Conservation (phyloP, 1,140 invertebrate species). For the Papilio xuthus region DNA sequence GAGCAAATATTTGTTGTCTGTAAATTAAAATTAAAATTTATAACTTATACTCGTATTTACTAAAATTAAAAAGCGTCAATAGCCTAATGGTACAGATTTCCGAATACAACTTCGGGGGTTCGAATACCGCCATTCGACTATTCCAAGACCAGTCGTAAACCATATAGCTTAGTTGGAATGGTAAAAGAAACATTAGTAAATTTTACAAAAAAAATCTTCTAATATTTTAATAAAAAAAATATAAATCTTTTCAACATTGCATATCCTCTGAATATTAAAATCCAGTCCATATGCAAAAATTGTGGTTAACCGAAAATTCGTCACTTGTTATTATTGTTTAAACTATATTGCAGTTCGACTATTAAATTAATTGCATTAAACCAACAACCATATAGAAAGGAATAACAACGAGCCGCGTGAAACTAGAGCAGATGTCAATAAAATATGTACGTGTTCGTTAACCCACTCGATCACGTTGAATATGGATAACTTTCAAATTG, state of each 20-base stretch:
- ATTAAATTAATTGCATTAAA: conserved; percentile 26
- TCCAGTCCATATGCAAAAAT: background rate
- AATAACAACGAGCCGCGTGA: conserved; percentile 16
- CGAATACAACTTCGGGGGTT: too few relatives aligned
- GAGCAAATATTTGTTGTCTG: too few relatives aligned
- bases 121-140: too few relatives aligned
- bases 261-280: background rate
- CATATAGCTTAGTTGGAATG: too few relatives aligned
- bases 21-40: too few relatives aligned
- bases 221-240: background rate
- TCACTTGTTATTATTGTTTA: background rate
- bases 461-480: conserved; percentile 35
- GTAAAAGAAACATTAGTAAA: too few relatives aligned
- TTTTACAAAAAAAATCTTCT: too few relatives aligned
- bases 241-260: background rate
- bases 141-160: too few relatives aligned
- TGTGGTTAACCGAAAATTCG: background rate
- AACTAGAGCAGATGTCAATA: conserved; percentile 34
- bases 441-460: conserved; percentile 38
- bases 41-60: too few relatives aligned
- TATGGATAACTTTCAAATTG: conserved; percentile 31
- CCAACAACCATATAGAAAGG: conserved; percentile 18
- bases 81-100: too few relatives aligned
- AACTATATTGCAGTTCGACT: background rate
- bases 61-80: too few relatives aligned